These are phyloP conservation scores for Sebastes oblongus DNA, from an alignment of 2,797 vertebrate genomes.

Conservation along the genomic window DNA sequence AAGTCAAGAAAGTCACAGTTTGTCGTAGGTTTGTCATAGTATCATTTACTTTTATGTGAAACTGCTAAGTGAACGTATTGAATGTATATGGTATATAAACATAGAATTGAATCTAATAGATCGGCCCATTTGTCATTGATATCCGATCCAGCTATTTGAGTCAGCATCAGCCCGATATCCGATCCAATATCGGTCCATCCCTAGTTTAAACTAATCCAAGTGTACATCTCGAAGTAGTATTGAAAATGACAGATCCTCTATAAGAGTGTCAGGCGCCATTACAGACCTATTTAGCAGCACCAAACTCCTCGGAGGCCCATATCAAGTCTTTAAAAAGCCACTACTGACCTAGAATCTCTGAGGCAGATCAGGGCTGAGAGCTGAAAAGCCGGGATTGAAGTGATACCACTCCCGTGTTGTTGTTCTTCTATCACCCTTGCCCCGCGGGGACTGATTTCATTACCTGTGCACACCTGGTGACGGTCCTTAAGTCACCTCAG, in stretches of 20 bases:
- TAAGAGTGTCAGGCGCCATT: slow-evolving; percentile 29
- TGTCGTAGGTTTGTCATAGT: too few species aligned
- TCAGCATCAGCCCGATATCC: too few species aligned
- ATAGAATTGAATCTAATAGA: too few species aligned
- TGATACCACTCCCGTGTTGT: slow-evolving; percentile 36
- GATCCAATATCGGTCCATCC: fast-evolving
- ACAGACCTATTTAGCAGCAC: slow-evolving; percentile 46
- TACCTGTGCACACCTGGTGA: slow-evolving; percentile 55
- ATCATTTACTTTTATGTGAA: too few species aligned
- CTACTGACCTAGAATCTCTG: slow-evolving; percentile 67
- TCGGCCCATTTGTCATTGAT: fast-evolving
- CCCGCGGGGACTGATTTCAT: slow-evolving; percentile 46
- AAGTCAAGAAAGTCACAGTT: too few species aligned
- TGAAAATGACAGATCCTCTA: slow-evolving; percentile 22
- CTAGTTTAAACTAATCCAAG: not conserved
- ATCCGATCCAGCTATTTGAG: too few species aligned
- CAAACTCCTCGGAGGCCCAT: slow-evolving; percentile 44
- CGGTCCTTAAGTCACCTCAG: slow-evolving; percentile 24
- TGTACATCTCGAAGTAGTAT: not conserved
- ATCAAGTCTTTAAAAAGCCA: slow-evolving; percentile 71
- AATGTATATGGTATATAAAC: too few species aligned
- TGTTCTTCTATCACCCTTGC: slow-evolving; percentile 36
- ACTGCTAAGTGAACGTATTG: fast-evolving
- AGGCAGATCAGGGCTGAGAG: slow-evolving; percentile 19
- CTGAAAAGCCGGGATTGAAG: slow-evolving; percentile 38